Base-by-base conservation (phyloP, 2,888 invertebrate genomes). In the Altica lythri region DNA sequence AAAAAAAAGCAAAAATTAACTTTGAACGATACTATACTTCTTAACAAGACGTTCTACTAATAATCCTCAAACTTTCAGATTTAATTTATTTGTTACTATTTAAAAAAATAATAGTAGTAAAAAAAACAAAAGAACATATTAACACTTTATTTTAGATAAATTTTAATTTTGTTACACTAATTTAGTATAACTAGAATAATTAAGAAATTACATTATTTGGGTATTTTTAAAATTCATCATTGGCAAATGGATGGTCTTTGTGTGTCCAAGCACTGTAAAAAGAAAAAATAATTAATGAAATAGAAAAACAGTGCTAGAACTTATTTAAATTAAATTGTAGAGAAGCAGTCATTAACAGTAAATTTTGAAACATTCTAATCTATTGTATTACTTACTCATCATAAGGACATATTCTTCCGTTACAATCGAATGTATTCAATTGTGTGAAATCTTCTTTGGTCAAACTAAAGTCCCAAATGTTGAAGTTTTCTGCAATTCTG, bases 401-500 rank as follows among this genome's bases (percentile, higher is more conserved):
- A 79, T 85, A 81, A 0, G 84, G 81, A 53, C 85, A 85, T 45
- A 86, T 76, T 32, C 89, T 80, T 2, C 86, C 88, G 70, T 87
- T 85, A 61, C 86, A 84, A 66, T 92, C 84, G 66, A 92, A 86
- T 6, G 78, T 77, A 69, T 86, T 83, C 47, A 92, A 83, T 3
- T 79, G 75, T 1, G 77, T 72, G 63, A 91, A 74, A 66, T 93
- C 92, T 37, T 88, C 88, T 25, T 42, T 9, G 4, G 50, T 32
- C 61, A 92, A 75, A 62, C 84, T 80, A 72, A 92, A 92, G 75
- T 90, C 88, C 63, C 86, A 84, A 5, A 92, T 85, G 56, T 87
- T 71, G 64, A 87, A 84, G 74, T 93, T 86, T 67, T 85, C 79
- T 52, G 79, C 78, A 70, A 90, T 85, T 64, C 87, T 80, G 0